Percentiles rank a stretch among this genome's conserved stretches.
Evolutionary conservation across 2,797 vertebrate species (phyloP).

Genomic region (Melanotaenia pygmaea): DNA sequence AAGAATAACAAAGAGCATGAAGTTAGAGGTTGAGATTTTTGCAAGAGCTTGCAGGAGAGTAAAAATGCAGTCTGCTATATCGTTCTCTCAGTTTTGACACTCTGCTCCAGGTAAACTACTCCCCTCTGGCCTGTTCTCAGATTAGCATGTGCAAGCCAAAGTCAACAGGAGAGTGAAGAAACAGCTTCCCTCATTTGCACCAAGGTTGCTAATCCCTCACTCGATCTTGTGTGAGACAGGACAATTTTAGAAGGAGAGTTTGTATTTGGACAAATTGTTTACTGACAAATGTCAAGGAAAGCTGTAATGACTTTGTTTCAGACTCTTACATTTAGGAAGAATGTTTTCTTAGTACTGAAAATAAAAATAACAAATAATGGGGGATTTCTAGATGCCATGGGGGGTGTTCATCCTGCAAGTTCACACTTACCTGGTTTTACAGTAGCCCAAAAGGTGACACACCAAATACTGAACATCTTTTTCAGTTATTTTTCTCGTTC

Average conservation of each 20-base stretch:
- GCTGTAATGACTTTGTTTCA: slow-evolving; percentile 11
- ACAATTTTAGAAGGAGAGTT: slow-evolving; percentile 51
- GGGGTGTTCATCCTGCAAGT: not conserved
- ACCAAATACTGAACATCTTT: not conserved
- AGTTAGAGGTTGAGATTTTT: slow-evolving; percentile 22
- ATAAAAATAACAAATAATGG: not conserved
- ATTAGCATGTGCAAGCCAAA: slow-evolving; percentile 71
- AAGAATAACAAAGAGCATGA: slow-evolving; percentile 10
- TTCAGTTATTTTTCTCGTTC: not conserved
- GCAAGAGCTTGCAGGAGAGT: slow-evolving; percentile 22
- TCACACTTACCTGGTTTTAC: not conserved
- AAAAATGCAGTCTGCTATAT: slow-evolving; percentile 35
- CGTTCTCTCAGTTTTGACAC: slow-evolving; percentile 47
- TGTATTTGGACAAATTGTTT: slow-evolving; percentile 27
- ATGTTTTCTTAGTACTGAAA: not conserved
- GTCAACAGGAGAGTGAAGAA: slow-evolving; percentile 74
- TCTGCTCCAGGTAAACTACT: slow-evolving; percentile 70
- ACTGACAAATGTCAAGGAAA: slow-evolving; percentile 18
- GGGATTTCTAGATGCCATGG: not conserved
- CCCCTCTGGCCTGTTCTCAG: slow-evolving; percentile 63
- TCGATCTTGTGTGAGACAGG: slow-evolving; percentile 63
- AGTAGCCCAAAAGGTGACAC: not conserved
- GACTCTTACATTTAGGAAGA: not conserved
- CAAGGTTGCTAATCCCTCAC: slow-evolving; percentile 64
- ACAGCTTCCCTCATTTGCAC: slow-evolving; percentile 73